These are phyloP conservation scores for Oryctolagus cuniculus DNA, from an alignment of 2,113 vertebrate species.

Conservation along the genomic window mOryCun1.1 NC_091438.1:151664001-151664500, in stretches of 20 bases:
- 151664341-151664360: not conserved
- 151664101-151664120: not conserved
- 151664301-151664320: too few relatives aligned
- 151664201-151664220: not conserved
- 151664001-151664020: not conserved
- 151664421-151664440: not conserved
- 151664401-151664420: not conserved
- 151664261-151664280: not conserved
- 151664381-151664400: not conserved
- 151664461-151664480: not conserved
- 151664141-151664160: not conserved
- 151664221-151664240: not conserved
- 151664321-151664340: not conserved
- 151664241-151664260: not conserved
- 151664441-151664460: not conserved
- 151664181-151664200: not conserved
- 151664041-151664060: slow-evolving; percentile 3
- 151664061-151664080: not conserved
- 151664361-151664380: not conserved
- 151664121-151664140: not conserved
- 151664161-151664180: not conserved
- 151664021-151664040: not conserved
- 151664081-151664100: not conserved
- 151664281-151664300: not conserved
- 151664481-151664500: not conserved